Evolutionary conservation across 2,113 vertebrate genomes (phyloP), one percentile per base, ranked within the genome.

Genomic region (Euleptes europaea): DNA sequence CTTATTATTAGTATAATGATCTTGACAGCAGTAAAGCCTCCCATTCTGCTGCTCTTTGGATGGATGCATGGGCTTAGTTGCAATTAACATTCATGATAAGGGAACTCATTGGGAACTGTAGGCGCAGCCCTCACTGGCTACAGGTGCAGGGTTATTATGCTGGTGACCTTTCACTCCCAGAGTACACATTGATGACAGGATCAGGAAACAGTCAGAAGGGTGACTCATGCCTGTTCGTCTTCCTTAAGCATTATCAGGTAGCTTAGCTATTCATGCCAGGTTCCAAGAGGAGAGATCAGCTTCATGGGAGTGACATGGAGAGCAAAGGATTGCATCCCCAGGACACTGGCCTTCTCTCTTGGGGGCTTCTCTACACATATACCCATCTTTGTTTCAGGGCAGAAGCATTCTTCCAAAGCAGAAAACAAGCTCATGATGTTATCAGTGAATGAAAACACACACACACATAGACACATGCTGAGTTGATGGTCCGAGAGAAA

Each of bases 111-210:
- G 35, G 42, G 70, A 91, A 0, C 80, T 2, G 26, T 0, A 0
- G 0, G 3, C 49, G 49, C 1, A 0, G 82, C 78, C 60, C 80
- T 94, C 88, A 80, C 11, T 44, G 86, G 80, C 86, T 96, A 95
- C 96, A 97, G 96, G 95, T 97, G 96, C 94, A 93, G 87, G 91
- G 93, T 94, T 95, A 92, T 95, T 89, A 93, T 95, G 89, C 85
- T 70, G 1, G 1, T 86, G 95, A 95, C 94, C 95, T 96, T 94
- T 94, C 4, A 1, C 88, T 94, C 80, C 78, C 76, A 28, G 86
- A 89, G 75, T 31, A 8, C 90, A 80, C 79, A 85, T 63, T 28
- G 72, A 88, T 0, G 76, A 86, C 2, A 79, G 81, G 78, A 92
- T 83, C 83, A 78, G 92, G 84, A 91, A 84, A 89, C 82, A 57